Evolutionary conservation across 2,113 vertebrate species (phyloP), one percentile per base, ranked within the genome.

Genomic region (Lota lota): DNA sequence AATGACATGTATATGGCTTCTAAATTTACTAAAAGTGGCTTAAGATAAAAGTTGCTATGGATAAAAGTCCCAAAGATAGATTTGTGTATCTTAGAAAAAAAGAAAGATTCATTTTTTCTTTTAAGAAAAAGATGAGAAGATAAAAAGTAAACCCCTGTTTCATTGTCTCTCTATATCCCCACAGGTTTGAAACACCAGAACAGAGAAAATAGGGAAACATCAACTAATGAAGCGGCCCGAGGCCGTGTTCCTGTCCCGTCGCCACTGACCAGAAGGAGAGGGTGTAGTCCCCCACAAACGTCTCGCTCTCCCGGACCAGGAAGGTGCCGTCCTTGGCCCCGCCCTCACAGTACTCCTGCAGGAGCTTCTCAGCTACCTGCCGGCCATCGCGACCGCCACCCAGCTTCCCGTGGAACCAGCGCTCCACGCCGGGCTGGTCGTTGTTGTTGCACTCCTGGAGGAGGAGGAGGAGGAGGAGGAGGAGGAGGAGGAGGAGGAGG

Each of bases 371-470:
- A 0, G 94, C 94, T 0, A 95, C 94, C 90, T 95, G 94, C 0
- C 94, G 90, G 1, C 94, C 94, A 0, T 95, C 94, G 0, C 94
- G 92, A 0, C 94, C 94, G 0, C 94, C 94, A 0, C 94, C 94
- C 53, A 95, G 79, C 76, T 95, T 95, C 79, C 94, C 94, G 0
- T 95, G 94, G 83, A 95, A 95, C 94, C 94, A 95, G 65, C 94
- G 93, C 89, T 95, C 93, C 0, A 71, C 91, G 64, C 94, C 94
- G 87, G 95, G 94, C 82, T 94, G 89, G 87, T 94, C 93, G 0
- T 94, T 95, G 89, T 95, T 95, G 89, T 94, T 95, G 17, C 92
- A 92, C 78, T 95, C 94, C 94, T 95, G 77, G 12, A 33, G 21
- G 24, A 56, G 4, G 36, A 20, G 21, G 20, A 18, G 7, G 17